Evolutionary conservation across 2,888 invertebrate species (phyloP).

Genomic region (Myopa tessellatipennis): DNA sequence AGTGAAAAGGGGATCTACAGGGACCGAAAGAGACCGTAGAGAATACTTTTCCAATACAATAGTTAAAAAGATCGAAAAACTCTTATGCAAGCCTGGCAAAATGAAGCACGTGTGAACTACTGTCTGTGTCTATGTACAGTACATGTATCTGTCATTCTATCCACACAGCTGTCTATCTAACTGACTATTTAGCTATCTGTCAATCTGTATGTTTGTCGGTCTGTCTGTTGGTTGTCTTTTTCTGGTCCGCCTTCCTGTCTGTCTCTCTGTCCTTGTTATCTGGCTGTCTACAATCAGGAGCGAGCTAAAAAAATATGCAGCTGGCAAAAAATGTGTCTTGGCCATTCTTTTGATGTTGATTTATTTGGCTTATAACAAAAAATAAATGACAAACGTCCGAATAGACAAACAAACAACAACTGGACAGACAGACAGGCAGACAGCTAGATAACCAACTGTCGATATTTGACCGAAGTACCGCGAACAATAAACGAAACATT

Average conservation of each 20-base stretch:
- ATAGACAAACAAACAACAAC: not conserved
- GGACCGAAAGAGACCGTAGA: no score
- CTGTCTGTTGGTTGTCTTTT: not conserved
- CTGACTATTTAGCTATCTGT: not conserved
- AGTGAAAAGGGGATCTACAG: no score
- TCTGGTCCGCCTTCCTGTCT: not conserved
- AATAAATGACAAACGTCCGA: constrained; percentile 1
- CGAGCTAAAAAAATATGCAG: constrained; percentile 12
- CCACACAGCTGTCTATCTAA: not conserved
- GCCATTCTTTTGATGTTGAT: constrained; percentile 28
- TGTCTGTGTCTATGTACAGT: no score
- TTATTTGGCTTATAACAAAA: constrained; percentile 30
- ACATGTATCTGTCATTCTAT: no score
- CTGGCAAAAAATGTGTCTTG: constrained; percentile 7
- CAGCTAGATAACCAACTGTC: not conserved
- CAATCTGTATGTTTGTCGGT: not conserved
- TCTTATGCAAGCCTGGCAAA: no score
- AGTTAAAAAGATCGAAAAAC: no score
- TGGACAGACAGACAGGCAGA: not conserved
- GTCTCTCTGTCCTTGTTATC: no score
- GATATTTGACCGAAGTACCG: not conserved
- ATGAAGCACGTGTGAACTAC: no score
- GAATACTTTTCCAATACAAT: no score
- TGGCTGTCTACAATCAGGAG: constrained; percentile 1
- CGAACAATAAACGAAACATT: not conserved